Conservation (phyloP, 2,888 invertebrate genomes). For the Anoplius nigerrimus region DNA sequence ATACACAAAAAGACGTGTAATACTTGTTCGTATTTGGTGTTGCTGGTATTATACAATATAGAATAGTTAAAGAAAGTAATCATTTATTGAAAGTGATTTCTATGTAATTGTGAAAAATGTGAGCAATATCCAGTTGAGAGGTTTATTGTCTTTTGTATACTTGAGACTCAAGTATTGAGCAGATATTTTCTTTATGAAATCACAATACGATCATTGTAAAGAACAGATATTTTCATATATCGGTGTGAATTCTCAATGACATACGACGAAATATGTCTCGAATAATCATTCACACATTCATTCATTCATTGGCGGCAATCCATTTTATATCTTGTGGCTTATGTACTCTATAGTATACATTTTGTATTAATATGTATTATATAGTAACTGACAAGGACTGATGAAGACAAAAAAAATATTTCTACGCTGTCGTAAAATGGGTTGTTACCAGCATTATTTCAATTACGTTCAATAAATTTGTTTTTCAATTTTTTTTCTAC, state of each 20-base stretch:
- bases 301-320: conserved; percentile 51
- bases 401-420: too few species aligned
- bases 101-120: too few species aligned
- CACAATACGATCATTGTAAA: conserved; percentile 40
- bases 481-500: conserved; percentile 37
- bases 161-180: conserved; percentile 5
- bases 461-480: conserved; percentile 38
- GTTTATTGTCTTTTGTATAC: neutral
- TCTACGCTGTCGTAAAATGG: conserved; percentile 44
- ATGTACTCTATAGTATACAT: neutral
- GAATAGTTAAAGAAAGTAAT: neutral
- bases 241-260: conserved; percentile 1
- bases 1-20: neutral
- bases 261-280: conserved; percentile 14
- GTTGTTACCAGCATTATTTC: conserved; percentile 53
- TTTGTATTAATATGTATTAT: too few species aligned
- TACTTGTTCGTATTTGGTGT: too few species aligned
- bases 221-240: conserved; percentile 24
- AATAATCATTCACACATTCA: conserved; percentile 36
- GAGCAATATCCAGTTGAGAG: too few species aligned
- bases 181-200: conserved; percentile 38
- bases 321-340: conserved; percentile 37
- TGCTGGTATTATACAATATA: too few species aligned
- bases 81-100: neutral
- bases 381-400: conserved; percentile 1